Evolutionary conservation across 92 coral and sea anemone species (phyloP).

Genomic region (Heteractis magnifica): DNA sequence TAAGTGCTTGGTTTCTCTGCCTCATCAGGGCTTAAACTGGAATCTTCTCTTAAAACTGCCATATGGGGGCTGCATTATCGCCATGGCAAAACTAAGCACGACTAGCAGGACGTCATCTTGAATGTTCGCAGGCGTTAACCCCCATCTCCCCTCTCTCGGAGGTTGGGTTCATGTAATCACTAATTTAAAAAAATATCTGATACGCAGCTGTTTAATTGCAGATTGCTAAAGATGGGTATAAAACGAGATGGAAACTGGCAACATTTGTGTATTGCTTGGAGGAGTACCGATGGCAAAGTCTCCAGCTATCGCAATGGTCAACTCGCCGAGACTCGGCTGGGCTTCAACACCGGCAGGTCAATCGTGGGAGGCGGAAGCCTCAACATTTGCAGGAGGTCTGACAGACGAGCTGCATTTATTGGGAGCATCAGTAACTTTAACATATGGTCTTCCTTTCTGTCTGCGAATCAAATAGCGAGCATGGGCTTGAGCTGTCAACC

Average conservation of each 20-base stretch:
- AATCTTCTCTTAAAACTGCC: too few species aligned
- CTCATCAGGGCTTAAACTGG: too few species aligned
- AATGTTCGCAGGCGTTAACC: too few species aligned
- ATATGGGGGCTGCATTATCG: too few species aligned
- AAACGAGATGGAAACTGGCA: conserved; percentile 27
- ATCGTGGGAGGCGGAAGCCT: conserved; percentile 5
- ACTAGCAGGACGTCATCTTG: too few species aligned
- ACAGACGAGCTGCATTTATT: not conserved
- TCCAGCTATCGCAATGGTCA: conserved; percentile 18
- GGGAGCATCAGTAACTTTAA: conserved; percentile 23
- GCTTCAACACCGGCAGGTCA: not conserved
- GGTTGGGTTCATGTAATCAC: not conserved
- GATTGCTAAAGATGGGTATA: not conserved
- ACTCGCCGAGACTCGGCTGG: not conserved
- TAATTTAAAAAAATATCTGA: not conserved
- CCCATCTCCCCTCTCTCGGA: not conserved
- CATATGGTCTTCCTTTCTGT: conserved; percentile 15
- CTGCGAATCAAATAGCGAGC: not conserved
- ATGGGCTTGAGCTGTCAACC: conserved; percentile 23
- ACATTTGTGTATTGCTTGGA: conserved; percentile 28
- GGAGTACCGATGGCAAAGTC: conserved; percentile 12
- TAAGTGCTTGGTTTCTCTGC: too few species aligned
- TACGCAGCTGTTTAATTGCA: not conserved
- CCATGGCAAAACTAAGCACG: too few species aligned
- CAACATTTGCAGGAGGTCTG: conserved; percentile 27